Evolutionary conservation across 2,888 invertebrate genomes (phyloP), one percentile per base, ranked within the genome.

Genomic region (Pelosia muscerda): DNA sequence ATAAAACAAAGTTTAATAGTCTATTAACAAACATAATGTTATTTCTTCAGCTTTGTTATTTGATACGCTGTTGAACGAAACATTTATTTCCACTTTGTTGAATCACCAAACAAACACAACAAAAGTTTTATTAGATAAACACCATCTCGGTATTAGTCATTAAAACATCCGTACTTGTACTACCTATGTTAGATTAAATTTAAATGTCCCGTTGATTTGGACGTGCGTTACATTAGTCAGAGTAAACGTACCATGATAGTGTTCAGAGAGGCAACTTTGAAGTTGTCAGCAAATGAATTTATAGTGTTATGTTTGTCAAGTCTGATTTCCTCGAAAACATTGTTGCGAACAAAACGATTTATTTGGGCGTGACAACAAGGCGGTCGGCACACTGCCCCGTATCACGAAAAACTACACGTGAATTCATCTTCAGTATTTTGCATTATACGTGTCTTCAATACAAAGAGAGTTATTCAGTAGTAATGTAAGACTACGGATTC

Each of bases 241-340:
- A 82, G 67, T 70, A 83, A 84, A 84, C 84, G 86, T 82, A 80
- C 71, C 87, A 80, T 86, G 80, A 59, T 69, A 63, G 75, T 77
- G 76, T 74, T 78, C 28, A 66, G 60, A 58, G 65, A 9, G 53
- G 22, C 58, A 71, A 60, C 77, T 82, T 84, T 83, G 79, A 83
- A 77, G 73, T 74, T 72, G 75, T 69, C 76, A 68, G 25, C 56
- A 63, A 65, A 78, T 63, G 61, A 69, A 71, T 74, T 74, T 75
- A 72, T 66, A 11, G 66, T 53, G 61, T 65, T 68, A 61, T 55
- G 63, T 69, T 56, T 54, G 28, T 59, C 19, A 65, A 42, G 31
- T 13, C 62, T 68, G 61, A 66, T 26, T 57, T 66, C 54, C 34
- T 25, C 49, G 42, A 60, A 68, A 26, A 34, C 25, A 54, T 66